Percentiles rank a stretch among this genome's conserved stretches.
phyloP scores from a whole-genome alignment of 2,888 invertebrate species.

The Scaptomyza tumidula region DNA sequence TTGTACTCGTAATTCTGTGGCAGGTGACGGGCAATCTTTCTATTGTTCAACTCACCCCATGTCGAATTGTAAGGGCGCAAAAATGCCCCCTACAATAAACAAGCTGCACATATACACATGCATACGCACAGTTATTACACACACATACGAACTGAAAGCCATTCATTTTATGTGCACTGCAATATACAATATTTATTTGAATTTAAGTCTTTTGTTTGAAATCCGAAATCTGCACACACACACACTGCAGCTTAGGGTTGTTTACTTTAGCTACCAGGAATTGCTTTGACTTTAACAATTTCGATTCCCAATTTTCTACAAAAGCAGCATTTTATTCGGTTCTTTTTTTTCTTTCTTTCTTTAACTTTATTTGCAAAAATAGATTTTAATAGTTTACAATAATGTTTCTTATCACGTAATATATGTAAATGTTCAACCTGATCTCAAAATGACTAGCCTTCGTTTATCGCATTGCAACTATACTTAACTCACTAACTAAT shows the following conservation, averaged over 20 bases:
- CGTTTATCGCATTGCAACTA: slow-evolving; percentile 70
- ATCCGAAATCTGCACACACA: slow-evolving; percentile 74
- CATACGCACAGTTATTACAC: slow-evolving; percentile 11
- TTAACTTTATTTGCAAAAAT: slow-evolving; percentile 78
- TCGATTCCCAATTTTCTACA: slow-evolving; percentile 8
- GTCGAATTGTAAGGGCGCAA: slow-evolving; percentile 80
- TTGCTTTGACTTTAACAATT: slow-evolving; percentile 58
- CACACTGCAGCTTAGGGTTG: slow-evolving; percentile 65
- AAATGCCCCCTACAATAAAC: slow-evolving; percentile 78
- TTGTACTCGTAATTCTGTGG: slow-evolving; percentile 81
- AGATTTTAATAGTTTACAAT: slow-evolving; percentile 58
- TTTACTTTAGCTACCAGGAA: slow-evolving; percentile 66
- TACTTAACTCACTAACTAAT: slow-evolving; percentile 29
- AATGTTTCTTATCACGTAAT: slow-evolving; percentile 65
- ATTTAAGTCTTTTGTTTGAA: slow-evolving; percentile 80
- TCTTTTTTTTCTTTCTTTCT: slow-evolving; percentile 35
- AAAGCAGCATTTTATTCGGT: slow-evolving; percentile 28
- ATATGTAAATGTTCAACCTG: slow-evolving; percentile 37
- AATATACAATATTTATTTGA: slow-evolving; percentile 82
- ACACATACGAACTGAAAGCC: slow-evolving; percentile 18
- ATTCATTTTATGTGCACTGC: slow-evolving; percentile 77
- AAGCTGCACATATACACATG: slow-evolving; percentile 57
- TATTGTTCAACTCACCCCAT: slow-evolving; percentile 84
- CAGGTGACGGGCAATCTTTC: slow-evolving; percentile 85
- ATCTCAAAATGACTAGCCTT: slow-evolving; percentile 75